Base-by-base conservation (phyloP, 2,113 vertebrate genomes). In the Menidia beryllina region DNA sequence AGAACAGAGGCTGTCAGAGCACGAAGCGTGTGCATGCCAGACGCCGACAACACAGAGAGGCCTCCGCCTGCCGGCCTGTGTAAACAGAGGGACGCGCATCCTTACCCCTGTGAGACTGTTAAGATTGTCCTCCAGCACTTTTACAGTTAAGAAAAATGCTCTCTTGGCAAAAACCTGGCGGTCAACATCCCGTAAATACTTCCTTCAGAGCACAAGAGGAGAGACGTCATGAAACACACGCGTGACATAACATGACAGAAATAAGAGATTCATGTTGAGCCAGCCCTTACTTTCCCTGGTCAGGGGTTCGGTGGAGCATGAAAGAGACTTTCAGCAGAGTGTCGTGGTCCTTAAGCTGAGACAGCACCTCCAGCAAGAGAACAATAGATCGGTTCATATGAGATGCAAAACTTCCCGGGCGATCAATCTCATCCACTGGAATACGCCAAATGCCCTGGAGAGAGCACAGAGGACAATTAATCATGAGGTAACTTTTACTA, bases 301-400 rank as follows among this genome's bases (percentile, higher is more conserved):
- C 98, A 7, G 98, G 98, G 75, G 96, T 99, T 90, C 97, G 96
- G 92, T 98, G 98, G 69, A 99, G 95, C 96, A 98, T 98, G 75
- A 96, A 99, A 23, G 97, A 98, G 78, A 98, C 96, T 88, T 97
- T 98, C 41, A 99, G 91, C 87, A 99, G 85, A 26, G 97, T 98
- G 88, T 94, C 93, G 90, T 97, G 96, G 86, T 99, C 98, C 89
- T 95, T 95, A 0, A 99, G 95, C 80, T 96, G 95, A 71, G 94
- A 94, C 88, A 99, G 93, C 89, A 99, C 97, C 66, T 96, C 93
- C 41, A 99, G 92, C 82, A 99, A 91, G 27, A 99, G 94, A 69
- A 98, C 96, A 62, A 99, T 96, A 67, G 98, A 99, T 84, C 97
- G 95, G 95, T 98, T 99, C 97, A 99, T 99, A 95, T 99, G 98